These are phyloP conservation scores for Phrynocephalus forsythii DNA, from an alignment of 2,797 vertebrate genomes.

Conservation along the genomic window DNA sequence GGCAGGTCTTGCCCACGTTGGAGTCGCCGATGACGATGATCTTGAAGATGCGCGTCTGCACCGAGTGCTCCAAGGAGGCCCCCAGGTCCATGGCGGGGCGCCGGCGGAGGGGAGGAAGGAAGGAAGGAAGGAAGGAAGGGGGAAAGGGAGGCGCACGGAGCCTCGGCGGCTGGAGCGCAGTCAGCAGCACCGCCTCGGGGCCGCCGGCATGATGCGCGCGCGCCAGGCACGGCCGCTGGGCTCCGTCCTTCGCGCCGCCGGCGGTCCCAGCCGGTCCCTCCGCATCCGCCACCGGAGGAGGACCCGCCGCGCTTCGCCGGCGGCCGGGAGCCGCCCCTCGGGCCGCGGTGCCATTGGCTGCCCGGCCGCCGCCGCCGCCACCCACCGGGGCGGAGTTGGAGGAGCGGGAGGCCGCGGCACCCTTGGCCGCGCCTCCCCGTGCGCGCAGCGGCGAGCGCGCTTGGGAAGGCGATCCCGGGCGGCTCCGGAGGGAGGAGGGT, in stretches of 20 bases:
- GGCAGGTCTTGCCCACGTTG: conserved; percentile 93
- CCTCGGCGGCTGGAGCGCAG: not conserved
- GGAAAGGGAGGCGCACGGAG: not conserved
- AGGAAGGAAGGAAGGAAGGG: not conserved
- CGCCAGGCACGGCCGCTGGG: not conserved
- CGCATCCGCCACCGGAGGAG: too few relatives aligned
- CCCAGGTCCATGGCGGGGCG: conserved; percentile 37
- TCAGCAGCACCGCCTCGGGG: too few relatives aligned
- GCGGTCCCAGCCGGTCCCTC: not conserved
- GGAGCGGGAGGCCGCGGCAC: too few relatives aligned
- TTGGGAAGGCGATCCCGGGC: too few relatives aligned
- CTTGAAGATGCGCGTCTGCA: conserved; percentile 89
- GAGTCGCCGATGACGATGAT: conserved; percentile 96
- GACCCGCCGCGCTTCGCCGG: not conserved
- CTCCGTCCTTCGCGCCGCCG: not conserved
- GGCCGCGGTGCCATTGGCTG: not conserved
- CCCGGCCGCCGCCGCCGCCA: not conserved
- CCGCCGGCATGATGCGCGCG: not conserved
- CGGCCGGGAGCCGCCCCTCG: conserved; percentile 28
- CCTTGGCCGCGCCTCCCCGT: not conserved
- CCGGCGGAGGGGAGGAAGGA: too few relatives aligned
- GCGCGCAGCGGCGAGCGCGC: too few relatives aligned
- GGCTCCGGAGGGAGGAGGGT: not conserved
- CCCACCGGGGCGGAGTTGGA: conserved; percentile 4
- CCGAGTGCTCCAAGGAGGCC: conserved; percentile 76